Conservation (phyloP, 2,888 invertebrate species). For the Operophtera brumata region DNA sequence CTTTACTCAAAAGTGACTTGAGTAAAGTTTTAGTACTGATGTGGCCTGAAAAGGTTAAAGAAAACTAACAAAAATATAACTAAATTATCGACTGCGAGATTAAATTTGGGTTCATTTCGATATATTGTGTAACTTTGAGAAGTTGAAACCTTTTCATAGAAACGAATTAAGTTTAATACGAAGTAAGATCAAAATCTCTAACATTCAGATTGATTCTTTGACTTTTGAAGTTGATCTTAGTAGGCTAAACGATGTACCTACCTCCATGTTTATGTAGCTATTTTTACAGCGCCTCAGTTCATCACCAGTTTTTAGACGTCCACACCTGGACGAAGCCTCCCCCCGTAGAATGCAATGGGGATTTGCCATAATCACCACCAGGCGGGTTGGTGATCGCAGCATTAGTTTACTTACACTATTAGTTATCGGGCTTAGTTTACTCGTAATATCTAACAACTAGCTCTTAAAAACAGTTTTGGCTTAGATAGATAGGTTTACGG, state of each 20-base stretch:
- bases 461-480: no score
- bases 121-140: conserved; percentile 19
- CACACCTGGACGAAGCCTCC: no score
- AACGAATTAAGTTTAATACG: conserved; percentile 14
- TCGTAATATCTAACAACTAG: no score
- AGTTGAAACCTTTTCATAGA: conserved; percentile 11
- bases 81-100: conserved; percentile 13
- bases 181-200: conserved; percentile 24
- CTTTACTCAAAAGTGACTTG: background rate
- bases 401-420: no score
- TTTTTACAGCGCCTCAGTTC: no score
- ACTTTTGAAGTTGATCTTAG: conserved; percentile 8
- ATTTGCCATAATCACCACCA: no score
- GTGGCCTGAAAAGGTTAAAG: background rate
- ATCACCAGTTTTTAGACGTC: no score
- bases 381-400: no score
- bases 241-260: background rate
- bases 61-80: conserved; percentile 11
- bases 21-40: background rate
- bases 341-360: no score
- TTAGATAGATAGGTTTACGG: no score
- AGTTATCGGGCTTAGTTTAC: no score
- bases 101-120: conserved; percentile 11
- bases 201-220: conserved; percentile 19
- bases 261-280: no score